Evolutionary conservation across 2,797 vertebrate genomes (phyloP).

Genomic region (Epinephelus malabaricus): DNA sequence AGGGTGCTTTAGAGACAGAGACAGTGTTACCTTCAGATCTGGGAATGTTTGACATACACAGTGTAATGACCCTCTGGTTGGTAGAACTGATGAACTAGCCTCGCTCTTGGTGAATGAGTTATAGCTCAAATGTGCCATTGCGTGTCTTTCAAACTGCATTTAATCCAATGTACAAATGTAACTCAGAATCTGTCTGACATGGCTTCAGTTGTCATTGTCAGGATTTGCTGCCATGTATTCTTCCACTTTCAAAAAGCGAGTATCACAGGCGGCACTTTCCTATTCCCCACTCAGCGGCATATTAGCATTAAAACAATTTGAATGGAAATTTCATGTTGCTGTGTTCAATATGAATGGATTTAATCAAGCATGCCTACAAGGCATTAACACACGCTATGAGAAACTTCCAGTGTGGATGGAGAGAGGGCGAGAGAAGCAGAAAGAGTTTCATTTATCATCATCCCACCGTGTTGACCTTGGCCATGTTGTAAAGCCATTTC

Average conservation of each 20-base stretch:
- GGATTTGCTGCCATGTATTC: slow-evolving; percentile 31
- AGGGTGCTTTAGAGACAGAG: neutral
- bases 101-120: neutral
- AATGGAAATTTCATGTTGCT: slow-evolving; percentile 76
- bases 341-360: slow-evolving; percentile 70
- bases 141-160: neutral
- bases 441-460: slow-evolving; percentile 58
- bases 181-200: slow-evolving; percentile 22
- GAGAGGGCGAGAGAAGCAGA: slow-evolving; percentile 25
- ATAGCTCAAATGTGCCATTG: neutral
- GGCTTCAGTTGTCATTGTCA: slow-evolving; percentile 18
- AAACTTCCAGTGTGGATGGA: slow-evolving; percentile 45
- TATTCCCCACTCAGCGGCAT: slow-evolving; percentile 43
- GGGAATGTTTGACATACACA: neutral
- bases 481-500: slow-evolving; percentile 57
- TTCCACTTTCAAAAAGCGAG: slow-evolving; percentile 42
- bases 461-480: slow-evolving; percentile 68
- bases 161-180: slow-evolving; percentile 8
- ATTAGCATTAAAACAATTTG: slow-evolving; percentile 85
- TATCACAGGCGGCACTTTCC: slow-evolving; percentile 31
- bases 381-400: slow-evolving; percentile 60
- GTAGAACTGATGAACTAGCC: neutral
- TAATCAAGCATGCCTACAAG: slow-evolving; percentile 76
- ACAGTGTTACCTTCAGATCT: neutral
- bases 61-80: neutral